These are phyloP conservation scores for Champsocephalus esox DNA, from an alignment of 2,797 vertebrate genomes.

Conservation along the genomic window DNA sequence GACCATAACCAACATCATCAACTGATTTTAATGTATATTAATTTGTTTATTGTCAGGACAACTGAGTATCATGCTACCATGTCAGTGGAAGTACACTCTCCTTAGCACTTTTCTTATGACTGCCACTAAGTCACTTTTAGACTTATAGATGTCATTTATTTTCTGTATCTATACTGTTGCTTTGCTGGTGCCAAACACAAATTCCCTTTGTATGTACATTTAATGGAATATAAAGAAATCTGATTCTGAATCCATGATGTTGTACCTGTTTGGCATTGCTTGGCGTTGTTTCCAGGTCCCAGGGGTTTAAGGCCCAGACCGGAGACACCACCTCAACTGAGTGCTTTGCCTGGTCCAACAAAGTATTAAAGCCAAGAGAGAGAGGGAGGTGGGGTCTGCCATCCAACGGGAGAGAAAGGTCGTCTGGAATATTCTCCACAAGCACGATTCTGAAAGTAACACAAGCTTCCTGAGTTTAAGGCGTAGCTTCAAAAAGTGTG, in stretches of 20 bases:
- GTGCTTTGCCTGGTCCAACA: slow-evolving; percentile 90
- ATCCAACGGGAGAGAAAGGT: slow-evolving; percentile 85
- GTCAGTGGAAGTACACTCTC: too few species aligned
- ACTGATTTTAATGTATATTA: too few species aligned
- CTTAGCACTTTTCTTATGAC: too few species aligned
- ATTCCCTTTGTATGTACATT: too few species aligned
- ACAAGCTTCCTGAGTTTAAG: slow-evolving; percentile 14
- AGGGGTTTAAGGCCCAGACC: slow-evolving; percentile 86
- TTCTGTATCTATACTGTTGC: too few species aligned
- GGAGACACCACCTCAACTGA: slow-evolving; percentile 94
- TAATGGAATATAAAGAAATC: too few species aligned
- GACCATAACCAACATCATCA: too few species aligned
- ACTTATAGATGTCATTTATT: too few species aligned
- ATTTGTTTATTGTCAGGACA: too few species aligned
- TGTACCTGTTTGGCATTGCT: slow-evolving; percentile 88
- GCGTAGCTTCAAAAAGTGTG: not conserved
- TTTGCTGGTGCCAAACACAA: too few species aligned
- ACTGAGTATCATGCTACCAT: too few species aligned
- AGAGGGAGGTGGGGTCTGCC: slow-evolving; percentile 86
- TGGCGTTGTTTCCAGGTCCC: slow-evolving; percentile 82
- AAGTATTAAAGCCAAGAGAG: slow-evolving; percentile 89
- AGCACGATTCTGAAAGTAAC: slow-evolving; percentile 88
- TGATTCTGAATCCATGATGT: not conserved
- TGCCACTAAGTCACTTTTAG: too few species aligned
- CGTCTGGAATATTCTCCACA: slow-evolving; percentile 94